Evolutionary conservation across 2,113 vertebrate species (phyloP), one percentile per base, ranked within the genome.

Genomic region (Clarias batrachus): DNA sequence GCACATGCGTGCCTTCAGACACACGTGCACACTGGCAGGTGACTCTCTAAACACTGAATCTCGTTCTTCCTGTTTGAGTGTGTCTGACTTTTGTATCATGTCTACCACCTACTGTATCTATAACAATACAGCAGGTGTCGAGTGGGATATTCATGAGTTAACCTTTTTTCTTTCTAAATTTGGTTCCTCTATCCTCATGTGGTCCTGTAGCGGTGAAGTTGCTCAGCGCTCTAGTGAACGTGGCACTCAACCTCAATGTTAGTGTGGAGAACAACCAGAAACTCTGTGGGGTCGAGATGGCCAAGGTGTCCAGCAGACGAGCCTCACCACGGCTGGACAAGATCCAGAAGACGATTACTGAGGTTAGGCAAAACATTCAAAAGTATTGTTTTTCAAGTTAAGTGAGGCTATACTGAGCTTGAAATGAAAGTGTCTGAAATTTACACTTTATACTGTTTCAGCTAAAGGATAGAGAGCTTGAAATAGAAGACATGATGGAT

Each of bases 1-100:
- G 0, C 91, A 91, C 59, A 91, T 98, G 33, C 94, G 96, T 54
- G 96, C 97, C 0, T 97, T 98, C 90, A 94, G 97, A 85, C 97
- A 97, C 93, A 98, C 97, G n/a, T 97, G 97, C 90, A 97, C 97
- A 10, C 95, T 98, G 17, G 96, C 97, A 93, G 97, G 97, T 97
- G 93, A 91, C 89, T 74, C 48, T 66, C 63, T 19, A 82, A 68
- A 82, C 37, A 11, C 63, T 27, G 81, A 82, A 2, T 68, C 62
- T 65, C 25, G 14, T 3, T 62, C 30, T 41, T 33, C 59, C 23
- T 74, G 70, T 73, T 73, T 71, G 33, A 62, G 19, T 63, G 59
- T 60, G 3, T 81, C 21, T 65, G 78, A 23, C 21, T 52, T 21
- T 71, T 71, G 10, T 25, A 23, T 16, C 70, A 41, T 41, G 17